Evolutionary conservation across 2,888 invertebrate species (phyloP).

Genomic region (Congeria kusceri): DNA sequence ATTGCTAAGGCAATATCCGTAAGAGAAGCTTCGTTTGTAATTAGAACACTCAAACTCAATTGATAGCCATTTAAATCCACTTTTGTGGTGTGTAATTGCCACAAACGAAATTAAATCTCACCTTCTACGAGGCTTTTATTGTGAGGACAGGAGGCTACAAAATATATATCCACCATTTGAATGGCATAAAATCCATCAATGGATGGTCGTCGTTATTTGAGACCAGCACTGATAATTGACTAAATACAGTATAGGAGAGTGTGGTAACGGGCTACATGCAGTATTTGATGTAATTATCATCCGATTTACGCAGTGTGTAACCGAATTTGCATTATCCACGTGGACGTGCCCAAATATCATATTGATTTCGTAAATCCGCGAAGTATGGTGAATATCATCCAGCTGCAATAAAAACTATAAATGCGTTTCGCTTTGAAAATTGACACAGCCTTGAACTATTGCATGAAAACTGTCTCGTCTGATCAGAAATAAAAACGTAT

Average conservation of each 20-base stretch:
- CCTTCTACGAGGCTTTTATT: slow-evolving; percentile 55
- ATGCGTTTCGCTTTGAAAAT: no score
- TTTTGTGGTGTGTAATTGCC: slow-evolving; percentile 53
- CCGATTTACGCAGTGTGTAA: neutral
- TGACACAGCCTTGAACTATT: no score
- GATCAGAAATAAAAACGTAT: no score
- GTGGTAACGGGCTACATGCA: neutral
- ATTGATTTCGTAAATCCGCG: no score
- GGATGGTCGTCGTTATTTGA: slow-evolving; percentile 3
- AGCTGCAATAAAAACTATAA: no score
- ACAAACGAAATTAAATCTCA: slow-evolving; percentile 56
- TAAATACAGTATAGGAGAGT: neutral
- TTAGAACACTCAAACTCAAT: slow-evolving; percentile 52
- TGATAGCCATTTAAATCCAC: slow-evolving; percentile 59
- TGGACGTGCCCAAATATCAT: neutral
- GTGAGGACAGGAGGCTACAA: slow-evolving; percentile 46
- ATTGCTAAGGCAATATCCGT: slow-evolving; percentile 55
- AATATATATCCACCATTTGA: slow-evolving; percentile 37
- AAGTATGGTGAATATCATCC: no score
- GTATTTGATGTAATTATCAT: neutral
- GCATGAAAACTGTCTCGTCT: no score
- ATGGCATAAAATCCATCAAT: slow-evolving; percentile 31
- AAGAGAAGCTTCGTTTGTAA: slow-evolving; percentile 38
- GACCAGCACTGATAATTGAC: neutral
- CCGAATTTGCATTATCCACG: neutral